These are phyloP conservation scores for Catagonus wagneri DNA, from an alignment of 2,113 vertebrate species.

Conservation along the genomic window DNA sequence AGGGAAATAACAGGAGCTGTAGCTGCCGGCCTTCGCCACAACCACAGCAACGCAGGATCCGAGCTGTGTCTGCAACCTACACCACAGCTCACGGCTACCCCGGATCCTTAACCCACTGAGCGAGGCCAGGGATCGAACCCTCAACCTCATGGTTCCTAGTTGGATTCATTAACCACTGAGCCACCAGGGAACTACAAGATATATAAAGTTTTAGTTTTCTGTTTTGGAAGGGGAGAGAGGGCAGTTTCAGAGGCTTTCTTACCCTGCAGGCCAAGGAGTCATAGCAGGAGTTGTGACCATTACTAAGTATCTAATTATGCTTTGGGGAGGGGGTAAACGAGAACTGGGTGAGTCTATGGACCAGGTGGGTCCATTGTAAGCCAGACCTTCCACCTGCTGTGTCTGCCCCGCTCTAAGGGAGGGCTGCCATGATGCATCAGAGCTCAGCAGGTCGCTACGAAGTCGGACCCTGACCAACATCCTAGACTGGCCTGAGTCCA, in stretches of 20 bases:
- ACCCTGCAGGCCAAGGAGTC: neutral
- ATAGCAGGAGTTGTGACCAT: too few species aligned
- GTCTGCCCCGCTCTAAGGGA: accelerated
- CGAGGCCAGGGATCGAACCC: too few species aligned
- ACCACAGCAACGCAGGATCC: too few species aligned
- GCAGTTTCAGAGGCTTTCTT: neutral
- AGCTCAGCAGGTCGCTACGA: neutral
- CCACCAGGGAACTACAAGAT: too few species aligned
- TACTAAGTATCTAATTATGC: neutral
- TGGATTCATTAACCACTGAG: too few species aligned
- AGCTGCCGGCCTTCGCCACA: too few species aligned
- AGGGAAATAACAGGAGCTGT: too few species aligned
- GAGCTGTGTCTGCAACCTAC: too few species aligned
- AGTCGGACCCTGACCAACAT: accelerated
- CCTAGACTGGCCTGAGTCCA: neutral
- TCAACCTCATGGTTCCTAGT: too few species aligned
- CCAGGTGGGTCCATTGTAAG: neutral
- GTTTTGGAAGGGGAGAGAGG: neutral
- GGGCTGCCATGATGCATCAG: neutral
- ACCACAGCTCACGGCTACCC: too few species aligned
- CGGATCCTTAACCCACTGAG: too few species aligned
- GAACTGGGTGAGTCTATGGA: too few species aligned
- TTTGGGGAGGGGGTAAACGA: neutral
- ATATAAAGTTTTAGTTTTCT: neutral
- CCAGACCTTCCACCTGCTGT: neutral